Evolutionary conservation across 2,797 vertebrate species (phyloP), one percentile per base, ranked within the genome.

Genomic region (Agapornis canus): DNA sequence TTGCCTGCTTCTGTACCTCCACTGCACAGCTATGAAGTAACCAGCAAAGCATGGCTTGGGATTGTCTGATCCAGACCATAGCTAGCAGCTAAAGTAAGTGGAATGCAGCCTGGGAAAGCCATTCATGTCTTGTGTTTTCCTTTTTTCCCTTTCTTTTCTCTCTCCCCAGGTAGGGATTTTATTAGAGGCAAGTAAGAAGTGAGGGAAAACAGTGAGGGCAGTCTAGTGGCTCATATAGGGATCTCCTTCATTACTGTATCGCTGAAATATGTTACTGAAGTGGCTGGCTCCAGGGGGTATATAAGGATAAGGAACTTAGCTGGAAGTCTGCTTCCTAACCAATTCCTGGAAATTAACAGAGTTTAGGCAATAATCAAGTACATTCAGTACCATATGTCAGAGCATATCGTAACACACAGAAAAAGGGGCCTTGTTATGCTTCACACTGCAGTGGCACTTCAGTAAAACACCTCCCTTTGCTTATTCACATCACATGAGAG

Each of bases 311-410:
- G 26, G 63, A 94, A 92, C 82, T 96, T 83, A 92, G 82, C 66
- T 95, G 91, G 84, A 94, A 94, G 84, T 39, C 73, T 94, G 57
- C 42, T 95, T 90, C 89, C 51, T 92, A 72, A 81, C 63, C 0
- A 13, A 15, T 97, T 96, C 95, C 91, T 92, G 95, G 95, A 97
- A 96, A 87, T 68, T 66, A 96, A 56, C 48, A 90, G 91, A 83
- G 59, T 88, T 85, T 54, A 64, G 68, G 80, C 87, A 96, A 66
- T 90, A 92, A 88, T 79, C 70, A 66, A 94, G 92, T 88, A 96
- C 95, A 89, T 94, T 88, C 85, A 91, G 95, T 95, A 90, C 92
- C 35, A 8, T 60, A 86, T 95, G 91, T 79, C 85, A 95, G 92
- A 91, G 65, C 10, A 10, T 59, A 66, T 64, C 1, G 3, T 57